A percentile compares a stretch with the other conserved stretches of the same genome.
phyloP scores from a whole-genome alignment of 1,140 invertebrate genomes.

The Sarcophaga bullata region DNA sequence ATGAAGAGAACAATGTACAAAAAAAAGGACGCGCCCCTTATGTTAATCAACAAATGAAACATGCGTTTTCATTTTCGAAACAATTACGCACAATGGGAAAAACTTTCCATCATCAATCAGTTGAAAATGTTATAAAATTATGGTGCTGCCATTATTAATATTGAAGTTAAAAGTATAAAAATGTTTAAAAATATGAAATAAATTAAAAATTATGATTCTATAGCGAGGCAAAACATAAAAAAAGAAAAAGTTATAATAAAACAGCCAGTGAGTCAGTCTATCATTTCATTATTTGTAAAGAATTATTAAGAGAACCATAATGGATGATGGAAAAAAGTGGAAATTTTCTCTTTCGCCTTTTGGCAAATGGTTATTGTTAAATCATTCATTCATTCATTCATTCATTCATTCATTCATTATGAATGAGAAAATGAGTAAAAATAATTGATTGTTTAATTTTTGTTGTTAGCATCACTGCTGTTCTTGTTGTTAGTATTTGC shows the following conservation, averaged over 20 bases:
- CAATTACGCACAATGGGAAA: not conserved
- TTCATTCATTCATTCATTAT: not conserved
- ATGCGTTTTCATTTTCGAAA: not conserved
- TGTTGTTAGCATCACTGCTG: not conserved
- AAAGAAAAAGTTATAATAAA: too few relatives aligned
- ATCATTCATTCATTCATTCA: too few relatives aligned
- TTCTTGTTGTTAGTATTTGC: too few relatives aligned
- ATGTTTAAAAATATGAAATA: too few relatives aligned
- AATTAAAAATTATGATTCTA: too few relatives aligned
- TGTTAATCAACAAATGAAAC: not conserved
- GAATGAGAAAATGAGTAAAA: not conserved
- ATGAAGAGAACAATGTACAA: too few relatives aligned
- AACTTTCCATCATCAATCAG: slow-evolving; percentile 22
- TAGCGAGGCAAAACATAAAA: too few relatives aligned
- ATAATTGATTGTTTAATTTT: not conserved
- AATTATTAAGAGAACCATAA: not conserved
- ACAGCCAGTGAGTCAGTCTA: not conserved
- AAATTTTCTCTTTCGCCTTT: not conserved
- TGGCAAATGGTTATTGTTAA: not conserved
- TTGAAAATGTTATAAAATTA: slow-evolving; percentile 16
- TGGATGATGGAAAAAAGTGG: not conserved
- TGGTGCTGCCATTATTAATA: not conserved
- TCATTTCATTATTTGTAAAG: slow-evolving; percentile 5
- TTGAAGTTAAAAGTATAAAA: too few relatives aligned
- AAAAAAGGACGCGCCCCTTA: too few relatives aligned